Evolutionary conservation across 1,140 invertebrate species (phyloP).

Genomic region (Brachionus koreanus): DNA sequence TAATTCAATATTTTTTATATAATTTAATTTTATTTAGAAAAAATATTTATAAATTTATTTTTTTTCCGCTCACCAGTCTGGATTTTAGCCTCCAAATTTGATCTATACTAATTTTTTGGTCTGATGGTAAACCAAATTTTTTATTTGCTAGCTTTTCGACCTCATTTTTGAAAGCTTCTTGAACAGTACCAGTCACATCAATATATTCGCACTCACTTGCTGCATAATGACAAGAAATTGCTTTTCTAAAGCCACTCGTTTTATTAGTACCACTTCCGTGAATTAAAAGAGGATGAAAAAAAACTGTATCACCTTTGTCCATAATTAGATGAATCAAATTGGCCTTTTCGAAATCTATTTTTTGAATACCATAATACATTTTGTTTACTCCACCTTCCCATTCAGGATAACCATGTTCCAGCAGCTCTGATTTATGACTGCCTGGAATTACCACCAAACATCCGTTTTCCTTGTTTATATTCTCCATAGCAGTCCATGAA

Average conservation of each 20-base stretch:
- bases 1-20: too few species aligned
- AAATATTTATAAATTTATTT: slow-evolving; percentile 35
- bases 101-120: neutral
- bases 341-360: slow-evolving; percentile 56
- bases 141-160: slow-evolving; percentile 55
- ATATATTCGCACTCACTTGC: slow-evolving; percentile 70
- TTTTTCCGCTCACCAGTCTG: neutral
- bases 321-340: slow-evolving; percentile 67
- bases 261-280: slow-evolving; percentile 79
- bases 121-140: neutral
- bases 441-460: slow-evolving; percentile 78
- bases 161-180: slow-evolving; percentile 70
- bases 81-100: slow-evolving; percentile 28
- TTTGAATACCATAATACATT: slow-evolving; percentile 74
- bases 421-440: slow-evolving; percentile 66
- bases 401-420: slow-evolving; percentile 70
- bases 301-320: slow-evolving; percentile 80
- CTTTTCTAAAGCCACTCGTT: slow-evolving; percentile 64
- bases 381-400: slow-evolving; percentile 72
- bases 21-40: too few species aligned
- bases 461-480: slow-evolving; percentile 72
- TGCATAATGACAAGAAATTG: slow-evolving; percentile 74
- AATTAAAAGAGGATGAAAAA: slow-evolving; percentile 80
- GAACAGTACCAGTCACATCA: slow-evolving; percentile 68
- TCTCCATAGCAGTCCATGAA: slow-evolving; percentile 83